Base-by-base conservation (phyloP, 2,113 vertebrate species). In the Anoplopoma fimbria region DNA sequence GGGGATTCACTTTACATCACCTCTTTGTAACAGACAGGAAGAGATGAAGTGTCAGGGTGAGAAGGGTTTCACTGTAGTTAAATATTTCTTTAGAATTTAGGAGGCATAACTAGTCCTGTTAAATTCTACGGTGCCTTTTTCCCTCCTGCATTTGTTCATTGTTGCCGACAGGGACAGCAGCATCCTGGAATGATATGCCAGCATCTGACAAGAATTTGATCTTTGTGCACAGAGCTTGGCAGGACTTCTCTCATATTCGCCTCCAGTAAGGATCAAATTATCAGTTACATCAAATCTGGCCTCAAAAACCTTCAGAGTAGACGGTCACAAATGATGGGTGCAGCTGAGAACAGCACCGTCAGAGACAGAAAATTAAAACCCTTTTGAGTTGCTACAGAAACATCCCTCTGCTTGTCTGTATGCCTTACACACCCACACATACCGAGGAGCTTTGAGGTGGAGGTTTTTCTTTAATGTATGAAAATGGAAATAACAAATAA, bases 131-230 rank as follows among this genome's bases (percentile, higher is more conserved):
- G 45, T 51, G 40, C 64, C 33, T 65, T 70, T n/a, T n/a, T n/a
- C 23, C 36, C 45, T 51, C 36, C 69, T 85, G 70, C 67, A 36
- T 88, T 88, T 89, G 82, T 91, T 89, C 67, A 60, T 83, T 87
- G 89, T 84, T 90, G 83, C 71, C 65, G 7, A 67, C 69, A 42
- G 65, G 87, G 79, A 86, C 82, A 74, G 23, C 84, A 82, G 77
- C 85, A 45, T 91, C 77, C 69, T 87, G 86, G 91, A 93, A 92
- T 87, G 91, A 90, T 81, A 77, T 19, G 82, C 79, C 88, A 84
- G 67, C 69, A 60, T 85, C 73, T 38, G 77, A 86, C 75, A 71
- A 64, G 78, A 84, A 73, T n/a, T 33, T 33, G 40, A 69, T 60
- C 19, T 47, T 64, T 72, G 31, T 42, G 57, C 55, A 55, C 60